These are phyloP conservation scores for Laupala kohalensis DNA, from an alignment of 1,140 invertebrate species.

Conservation along the genomic window DNA sequence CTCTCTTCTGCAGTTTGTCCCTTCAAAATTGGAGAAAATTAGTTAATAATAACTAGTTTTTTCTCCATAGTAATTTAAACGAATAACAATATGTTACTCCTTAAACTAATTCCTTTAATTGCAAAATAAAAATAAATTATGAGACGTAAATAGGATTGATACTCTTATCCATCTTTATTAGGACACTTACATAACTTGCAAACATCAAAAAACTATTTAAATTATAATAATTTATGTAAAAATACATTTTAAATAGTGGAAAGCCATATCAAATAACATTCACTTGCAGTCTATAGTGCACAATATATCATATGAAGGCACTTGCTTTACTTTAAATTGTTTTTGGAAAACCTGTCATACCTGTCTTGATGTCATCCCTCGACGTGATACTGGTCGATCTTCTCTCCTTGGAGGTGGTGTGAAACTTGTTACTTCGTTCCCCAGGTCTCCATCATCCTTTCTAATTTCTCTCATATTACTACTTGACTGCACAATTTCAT, in stretches of 20 bases:
- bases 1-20: background rate
- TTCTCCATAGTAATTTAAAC: background rate
- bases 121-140: background rate
- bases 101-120: too few relatives aligned
- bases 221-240: background rate
- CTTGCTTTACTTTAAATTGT: background rate
- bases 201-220: background rate
- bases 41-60: background rate
- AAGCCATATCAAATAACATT: background rate
- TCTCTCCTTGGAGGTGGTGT: background rate
- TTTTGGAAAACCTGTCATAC: background rate
- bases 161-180: background rate
- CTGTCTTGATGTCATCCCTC: constrained; percentile 3
- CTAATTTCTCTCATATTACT: too few relatives aligned
- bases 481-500: too few relatives aligned
- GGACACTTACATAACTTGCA: background rate
- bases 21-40: background rate
- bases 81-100: background rate
- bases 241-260: background rate
- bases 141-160: background rate
- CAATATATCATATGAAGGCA: too few relatives aligned
- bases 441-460: background rate
- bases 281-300: background rate
- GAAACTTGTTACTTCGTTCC: background rate
- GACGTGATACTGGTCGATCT: constrained; percentile 1